These are phyloP conservation scores for Eulimnadia texana DNA, from an alignment of 1,140 invertebrate genomes.

Conservation along the genomic window DNA sequence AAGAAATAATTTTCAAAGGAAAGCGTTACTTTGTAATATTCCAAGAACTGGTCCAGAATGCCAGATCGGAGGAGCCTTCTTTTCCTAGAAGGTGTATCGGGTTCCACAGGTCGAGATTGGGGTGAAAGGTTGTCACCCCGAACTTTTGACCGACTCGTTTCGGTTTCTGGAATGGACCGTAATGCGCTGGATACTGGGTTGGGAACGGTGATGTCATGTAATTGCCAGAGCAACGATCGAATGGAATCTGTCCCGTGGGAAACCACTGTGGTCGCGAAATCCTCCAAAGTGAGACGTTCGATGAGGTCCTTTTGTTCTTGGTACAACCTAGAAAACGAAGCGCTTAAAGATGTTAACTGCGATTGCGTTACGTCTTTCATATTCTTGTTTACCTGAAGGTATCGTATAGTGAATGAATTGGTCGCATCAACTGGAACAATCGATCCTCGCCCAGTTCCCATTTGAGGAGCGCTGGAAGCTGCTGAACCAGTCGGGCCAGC, in stretches of 20 bases:
- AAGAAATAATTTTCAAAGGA: background rate
- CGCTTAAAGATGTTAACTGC: background rate
- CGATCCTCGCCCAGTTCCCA: constrained; percentile 23
- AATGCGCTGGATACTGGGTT: background rate
- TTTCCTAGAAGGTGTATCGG: background rate
- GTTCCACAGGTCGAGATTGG: background rate
- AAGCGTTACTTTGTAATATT: constrained; percentile 14
- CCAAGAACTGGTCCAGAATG: constrained; percentile 15
- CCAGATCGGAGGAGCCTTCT: background rate
- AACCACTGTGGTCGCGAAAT: constrained; percentile 48
- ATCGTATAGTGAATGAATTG: constrained; percentile 22
- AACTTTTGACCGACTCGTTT: background rate
- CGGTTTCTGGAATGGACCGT: background rate
- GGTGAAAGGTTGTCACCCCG: background rate
- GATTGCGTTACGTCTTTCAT: constrained; percentile 16
- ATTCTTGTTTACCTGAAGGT: constrained; percentile 19
- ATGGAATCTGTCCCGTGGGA: constrained; percentile 44
- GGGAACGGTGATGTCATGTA: constrained; percentile 43
- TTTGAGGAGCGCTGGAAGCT: constrained; percentile 14
- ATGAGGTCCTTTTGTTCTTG: constrained; percentile 29
- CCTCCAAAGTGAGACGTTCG: constrained; percentile 45
- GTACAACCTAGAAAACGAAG: constrained; percentile 6
- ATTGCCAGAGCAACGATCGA: constrained; percentile 43
- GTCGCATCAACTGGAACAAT: constrained; percentile 19
- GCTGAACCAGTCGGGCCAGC: constrained; percentile 17